These are phyloP conservation scores for Zaprionus ornatus DNA, from an alignment of 1,140 invertebrate genomes.

Conservation along the genomic window DNA sequence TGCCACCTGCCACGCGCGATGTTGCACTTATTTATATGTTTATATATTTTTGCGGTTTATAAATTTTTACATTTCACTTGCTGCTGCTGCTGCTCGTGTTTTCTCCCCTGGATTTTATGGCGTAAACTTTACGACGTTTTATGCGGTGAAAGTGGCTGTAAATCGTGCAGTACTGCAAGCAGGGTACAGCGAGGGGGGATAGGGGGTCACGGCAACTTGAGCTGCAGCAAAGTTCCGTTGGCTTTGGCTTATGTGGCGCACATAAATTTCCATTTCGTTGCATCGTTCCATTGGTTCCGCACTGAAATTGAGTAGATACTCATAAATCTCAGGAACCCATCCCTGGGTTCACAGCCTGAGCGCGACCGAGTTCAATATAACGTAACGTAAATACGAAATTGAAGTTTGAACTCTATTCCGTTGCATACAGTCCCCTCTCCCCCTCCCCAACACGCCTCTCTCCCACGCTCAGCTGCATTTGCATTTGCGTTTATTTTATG, in stretches of 20 bases:
- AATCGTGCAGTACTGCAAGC: slow-evolving; percentile 23
- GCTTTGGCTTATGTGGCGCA: slow-evolving; percentile 43
- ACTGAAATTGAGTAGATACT: slow-evolving; percentile 77
- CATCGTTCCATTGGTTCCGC: slow-evolving; percentile 62
- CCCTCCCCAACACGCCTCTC: not conserved
- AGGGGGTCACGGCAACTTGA: slow-evolving; percentile 10
- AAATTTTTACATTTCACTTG: slow-evolving; percentile 71
- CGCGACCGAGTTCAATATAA: slow-evolving; percentile 70
- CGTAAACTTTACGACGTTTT: slow-evolving; percentile 70
- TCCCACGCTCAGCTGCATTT: slow-evolving; percentile 3
- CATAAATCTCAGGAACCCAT: slow-evolving; percentile 58
- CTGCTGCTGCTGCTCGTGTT: not conserved
- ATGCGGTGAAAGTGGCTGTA: slow-evolving; percentile 74
- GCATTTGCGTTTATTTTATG: slow-evolving; percentile 62
- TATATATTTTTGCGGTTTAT: slow-evolving; percentile 72
- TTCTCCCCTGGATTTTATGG: slow-evolving; percentile 54
- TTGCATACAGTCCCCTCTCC: not conserved
- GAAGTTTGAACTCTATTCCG: slow-evolving; percentile 50
- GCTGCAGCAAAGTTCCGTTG: slow-evolving; percentile 28
- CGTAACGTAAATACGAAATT: slow-evolving; percentile 70
- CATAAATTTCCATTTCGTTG: slow-evolving; percentile 82
- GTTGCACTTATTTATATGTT: slow-evolving; percentile 67
- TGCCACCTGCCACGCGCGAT: slow-evolving; percentile 48
- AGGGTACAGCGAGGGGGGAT: not conserved
- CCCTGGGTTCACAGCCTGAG: not conserved